Evolutionary conservation across 2,888 invertebrate genomes (phyloP).

Genomic region (Stenodera caucasica): DNA sequence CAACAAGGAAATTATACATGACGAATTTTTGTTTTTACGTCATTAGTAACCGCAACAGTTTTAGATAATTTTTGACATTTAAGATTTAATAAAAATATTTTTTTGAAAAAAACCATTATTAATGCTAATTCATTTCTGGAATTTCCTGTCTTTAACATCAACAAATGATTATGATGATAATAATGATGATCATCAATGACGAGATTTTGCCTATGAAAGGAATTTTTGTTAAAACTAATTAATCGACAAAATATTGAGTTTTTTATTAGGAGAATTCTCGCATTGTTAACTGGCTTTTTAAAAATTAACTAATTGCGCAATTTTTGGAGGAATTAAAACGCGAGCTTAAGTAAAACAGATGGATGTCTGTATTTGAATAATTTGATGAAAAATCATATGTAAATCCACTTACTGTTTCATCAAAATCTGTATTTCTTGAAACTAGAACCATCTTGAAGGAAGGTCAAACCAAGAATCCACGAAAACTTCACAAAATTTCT

Average conservation of each 20-base stretch:
- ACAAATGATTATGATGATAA: not conserved
- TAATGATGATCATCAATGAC: not conserved
- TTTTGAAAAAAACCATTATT: constrained; percentile 7
- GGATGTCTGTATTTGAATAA: not conserved
- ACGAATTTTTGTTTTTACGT: constrained; percentile 4
- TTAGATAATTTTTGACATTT: constrained; percentile 9
- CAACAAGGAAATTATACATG: constrained; percentile 12
- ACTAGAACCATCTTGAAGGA: constrained; percentile 47
- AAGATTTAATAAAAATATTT: not conserved
- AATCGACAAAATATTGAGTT: too few relatives aligned
- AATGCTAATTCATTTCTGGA: constrained; percentile 10
- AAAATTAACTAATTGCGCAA: not conserved
- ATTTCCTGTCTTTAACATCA: constrained; percentile 5
- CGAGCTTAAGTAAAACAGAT: not conserved
- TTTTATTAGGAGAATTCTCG: not conserved
- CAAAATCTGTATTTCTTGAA: constrained; percentile 42
- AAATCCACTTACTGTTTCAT: constrained; percentile 46
- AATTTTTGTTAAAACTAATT: not conserved
- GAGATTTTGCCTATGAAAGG: constrained; percentile 3
- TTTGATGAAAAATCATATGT: constrained; percentile 11
- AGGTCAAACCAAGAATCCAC: not conserved
- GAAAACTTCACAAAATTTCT: not conserved
- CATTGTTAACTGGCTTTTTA: not conserved
- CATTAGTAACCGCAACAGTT: constrained; percentile 14
- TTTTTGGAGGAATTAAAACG: not conserved